These are phyloP conservation scores for Galeruca laticollis DNA, from an alignment of 2,888 invertebrate genomes.

Conservation along the genomic window DNA sequence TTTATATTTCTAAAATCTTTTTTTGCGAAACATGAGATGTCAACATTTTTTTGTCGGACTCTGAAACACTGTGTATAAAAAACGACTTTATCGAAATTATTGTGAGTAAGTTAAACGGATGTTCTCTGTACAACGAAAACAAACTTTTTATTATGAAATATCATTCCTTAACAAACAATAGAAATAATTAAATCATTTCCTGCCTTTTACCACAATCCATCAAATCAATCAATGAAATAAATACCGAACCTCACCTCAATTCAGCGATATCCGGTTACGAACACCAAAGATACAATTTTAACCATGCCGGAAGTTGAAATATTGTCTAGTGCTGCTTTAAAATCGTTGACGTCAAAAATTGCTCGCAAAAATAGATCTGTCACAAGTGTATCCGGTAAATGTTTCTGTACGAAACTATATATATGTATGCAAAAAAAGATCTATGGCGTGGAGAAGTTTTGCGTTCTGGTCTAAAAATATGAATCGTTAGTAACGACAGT, in stretches of 20 bases:
- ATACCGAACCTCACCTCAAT: background rate
- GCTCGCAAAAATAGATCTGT: constrained; percentile 29
- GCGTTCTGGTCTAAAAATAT: constrained; percentile 24
- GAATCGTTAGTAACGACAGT: background rate
- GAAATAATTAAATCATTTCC: constrained; percentile 25
- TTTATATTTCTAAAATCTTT: too few relatives aligned
- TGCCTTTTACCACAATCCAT: constrained; percentile 21
- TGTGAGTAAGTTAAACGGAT: too few relatives aligned
- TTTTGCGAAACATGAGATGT: too few relatives aligned
- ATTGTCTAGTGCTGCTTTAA: background rate
- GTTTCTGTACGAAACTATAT: background rate
- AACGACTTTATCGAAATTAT: too few relatives aligned
- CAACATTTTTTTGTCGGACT: too few relatives aligned
- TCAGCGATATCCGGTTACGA: constrained; percentile 20
- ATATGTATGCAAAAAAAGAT: constrained; percentile 22
- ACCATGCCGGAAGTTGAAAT: constrained; percentile 7
- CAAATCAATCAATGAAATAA: constrained; percentile 19
- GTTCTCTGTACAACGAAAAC: background rate
- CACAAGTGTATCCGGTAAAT: constrained; percentile 25
- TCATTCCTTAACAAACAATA: constrained; percentile 19
- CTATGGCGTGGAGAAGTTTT: constrained; percentile 2
- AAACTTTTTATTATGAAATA: background rate
- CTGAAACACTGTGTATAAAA: too few relatives aligned
- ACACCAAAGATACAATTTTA: background rate
- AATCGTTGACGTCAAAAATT: constrained; percentile 22